Evolutionary conservation across 2,113 vertebrate genomes (phyloP).

Genomic region (Furnarius figulus): DNA sequence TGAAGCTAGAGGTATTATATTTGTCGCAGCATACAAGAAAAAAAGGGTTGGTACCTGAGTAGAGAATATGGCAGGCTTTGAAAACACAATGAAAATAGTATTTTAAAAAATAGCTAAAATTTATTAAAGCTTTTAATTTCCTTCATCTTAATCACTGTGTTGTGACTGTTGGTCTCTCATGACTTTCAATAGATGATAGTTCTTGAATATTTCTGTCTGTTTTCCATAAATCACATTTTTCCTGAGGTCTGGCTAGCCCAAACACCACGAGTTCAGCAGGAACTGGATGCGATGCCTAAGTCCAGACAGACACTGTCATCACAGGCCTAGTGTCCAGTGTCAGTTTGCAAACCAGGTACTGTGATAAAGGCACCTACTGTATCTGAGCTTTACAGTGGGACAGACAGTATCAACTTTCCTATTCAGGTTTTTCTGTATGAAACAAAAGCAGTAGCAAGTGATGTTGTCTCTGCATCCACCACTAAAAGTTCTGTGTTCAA

Average conservation of each 20-base stretch:
- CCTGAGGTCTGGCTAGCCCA: not conserved
- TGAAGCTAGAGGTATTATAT: not conserved
- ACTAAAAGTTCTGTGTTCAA: not conserved
- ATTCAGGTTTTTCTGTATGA: not conserved
- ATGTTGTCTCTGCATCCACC: not conserved
- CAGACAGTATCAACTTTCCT: not conserved
- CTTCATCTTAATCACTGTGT: not conserved
- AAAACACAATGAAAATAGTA: not conserved
- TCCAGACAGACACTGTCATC: not conserved
- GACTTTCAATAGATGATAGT: not conserved
- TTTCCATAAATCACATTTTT: not conserved
- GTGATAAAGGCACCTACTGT: not conserved
- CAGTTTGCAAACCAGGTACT: accelerated
- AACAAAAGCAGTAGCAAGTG: not conserved
- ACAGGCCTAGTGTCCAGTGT: not conserved
- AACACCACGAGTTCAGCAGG: not conserved
- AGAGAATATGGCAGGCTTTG: not conserved
- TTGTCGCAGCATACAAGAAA: not conserved
- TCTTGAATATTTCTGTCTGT: not conserved
- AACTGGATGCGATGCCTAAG: accelerated
- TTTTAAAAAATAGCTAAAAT: not conserved
- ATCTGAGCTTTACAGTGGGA: not conserved
- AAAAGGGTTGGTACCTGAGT: not conserved
- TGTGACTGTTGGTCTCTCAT: not conserved
- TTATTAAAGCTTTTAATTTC: not conserved